Conservation (phyloP, 2,888 invertebrate genomes). For the Steinernema hermaphroditum region DNA sequence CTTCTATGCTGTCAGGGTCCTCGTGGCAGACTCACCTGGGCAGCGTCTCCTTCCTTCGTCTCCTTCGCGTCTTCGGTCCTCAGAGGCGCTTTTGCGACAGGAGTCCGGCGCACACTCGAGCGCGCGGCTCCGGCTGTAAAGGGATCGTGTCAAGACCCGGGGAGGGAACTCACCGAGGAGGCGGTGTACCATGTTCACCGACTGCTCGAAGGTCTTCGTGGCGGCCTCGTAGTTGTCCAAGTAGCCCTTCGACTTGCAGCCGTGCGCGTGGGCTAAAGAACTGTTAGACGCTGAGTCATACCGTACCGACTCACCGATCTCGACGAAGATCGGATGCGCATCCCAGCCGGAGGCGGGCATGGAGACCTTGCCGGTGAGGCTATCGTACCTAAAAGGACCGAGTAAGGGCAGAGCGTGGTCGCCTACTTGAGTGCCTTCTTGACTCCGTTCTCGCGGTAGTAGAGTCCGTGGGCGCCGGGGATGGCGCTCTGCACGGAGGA, state of each 20-base stretch:
- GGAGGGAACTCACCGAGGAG: conserved; percentile 1
- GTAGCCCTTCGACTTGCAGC: conserved; percentile 8
- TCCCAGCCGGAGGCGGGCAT: conserved; percentile 51
- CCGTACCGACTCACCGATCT: conserved; percentile 42
- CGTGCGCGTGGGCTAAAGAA: conserved; percentile 9
- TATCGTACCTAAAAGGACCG: conserved; percentile 49
- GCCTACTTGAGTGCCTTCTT: conserved; percentile 52
- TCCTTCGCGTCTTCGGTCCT: not conserved
- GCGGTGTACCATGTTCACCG: conserved; percentile 17
- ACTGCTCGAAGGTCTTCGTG: conserved; percentile 3
- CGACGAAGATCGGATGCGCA: conserved; percentile 48
- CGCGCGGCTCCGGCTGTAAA: conserved; percentile 12
- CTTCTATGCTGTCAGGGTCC: not conserved
- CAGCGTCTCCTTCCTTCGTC: not conserved
- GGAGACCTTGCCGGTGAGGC: conserved; percentile 47
- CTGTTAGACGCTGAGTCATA: too few relatives aligned
- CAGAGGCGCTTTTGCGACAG: not conserved
- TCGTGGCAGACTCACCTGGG: conserved; percentile 1
- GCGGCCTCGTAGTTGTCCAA: conserved; percentile 19
- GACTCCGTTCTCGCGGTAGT: conserved; percentile 52
- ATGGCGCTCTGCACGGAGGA: conserved; percentile 55
- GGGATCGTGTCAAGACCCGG: not conserved
- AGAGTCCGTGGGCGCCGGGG: conserved; percentile 57
- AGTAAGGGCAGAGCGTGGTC: not conserved
- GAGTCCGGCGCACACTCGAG: not conserved